These are phyloP conservation scores for Lasioglossum oenotherae DNA, from an alignment of 2,888 invertebrate species.

Conservation along the genomic window DNA sequence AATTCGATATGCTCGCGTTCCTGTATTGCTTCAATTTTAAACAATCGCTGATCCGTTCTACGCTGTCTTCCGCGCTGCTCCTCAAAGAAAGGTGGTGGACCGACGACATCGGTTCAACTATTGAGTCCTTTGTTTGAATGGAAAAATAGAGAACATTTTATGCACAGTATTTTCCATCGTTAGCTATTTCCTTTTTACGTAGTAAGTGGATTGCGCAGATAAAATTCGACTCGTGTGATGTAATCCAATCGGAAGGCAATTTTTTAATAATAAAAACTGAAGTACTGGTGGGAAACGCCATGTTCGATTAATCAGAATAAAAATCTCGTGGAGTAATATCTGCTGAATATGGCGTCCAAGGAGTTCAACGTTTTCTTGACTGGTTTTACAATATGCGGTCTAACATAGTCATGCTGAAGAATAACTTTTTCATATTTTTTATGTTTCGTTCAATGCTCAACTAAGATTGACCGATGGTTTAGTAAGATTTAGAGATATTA, in stretches of 20 bases:
- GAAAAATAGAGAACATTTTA: neutral
- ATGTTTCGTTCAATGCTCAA: neutral
- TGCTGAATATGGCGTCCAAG: too few species aligned
- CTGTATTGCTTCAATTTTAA: constrained; percentile 42
- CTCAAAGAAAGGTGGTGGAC: constrained; percentile 24
- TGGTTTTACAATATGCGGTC: too few species aligned
- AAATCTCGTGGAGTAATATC: too few species aligned
- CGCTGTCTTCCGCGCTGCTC: neutral
- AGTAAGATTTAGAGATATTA: too few species aligned
- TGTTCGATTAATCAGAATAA: neutral
- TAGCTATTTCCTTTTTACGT: neutral
- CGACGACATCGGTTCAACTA: constrained; percentile 7
- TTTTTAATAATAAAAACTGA: too few species aligned
- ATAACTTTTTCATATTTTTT: too few species aligned
- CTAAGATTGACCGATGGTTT: too few species aligned
- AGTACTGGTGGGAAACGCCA: neutral
- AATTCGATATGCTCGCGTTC: constrained; percentile 26
- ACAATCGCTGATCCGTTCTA: constrained; percentile 22
- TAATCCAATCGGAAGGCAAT: too few species aligned
- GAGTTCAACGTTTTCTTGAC: neutral
- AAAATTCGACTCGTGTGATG: too few species aligned
- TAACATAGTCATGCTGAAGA: too few species aligned
- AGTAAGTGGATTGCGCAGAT: too few species aligned
- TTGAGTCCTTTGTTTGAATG: neutral
- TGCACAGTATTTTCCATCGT: neutral